These are phyloP conservation scores for Pyrocephalus nanus DNA, from an alignment of 2,797 vertebrate genomes.

Conservation along the genomic window DNA sequence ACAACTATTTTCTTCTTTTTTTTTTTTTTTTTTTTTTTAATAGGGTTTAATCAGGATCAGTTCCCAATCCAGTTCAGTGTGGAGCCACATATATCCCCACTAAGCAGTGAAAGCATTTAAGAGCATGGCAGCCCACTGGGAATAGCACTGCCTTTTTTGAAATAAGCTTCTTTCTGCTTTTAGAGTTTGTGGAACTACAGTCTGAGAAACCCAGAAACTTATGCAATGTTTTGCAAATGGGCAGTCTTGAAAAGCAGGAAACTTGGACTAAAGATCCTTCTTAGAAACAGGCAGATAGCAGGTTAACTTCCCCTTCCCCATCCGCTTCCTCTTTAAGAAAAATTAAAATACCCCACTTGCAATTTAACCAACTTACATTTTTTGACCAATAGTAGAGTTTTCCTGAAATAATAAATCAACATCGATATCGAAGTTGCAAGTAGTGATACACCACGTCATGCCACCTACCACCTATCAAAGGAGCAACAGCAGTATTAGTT, in stretches of 20 bases:
- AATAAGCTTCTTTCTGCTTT: neutral
- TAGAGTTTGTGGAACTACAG: neutral
- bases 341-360: neutral
- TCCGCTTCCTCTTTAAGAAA: neutral
- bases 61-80: neutral
- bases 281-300: neutral
- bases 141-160: neutral
- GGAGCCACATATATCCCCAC: neutral
- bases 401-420: conserved; percentile 98
- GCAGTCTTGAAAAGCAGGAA: neutral
- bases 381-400: conserved; percentile 98
- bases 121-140: neutral
- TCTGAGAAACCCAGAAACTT: neutral
- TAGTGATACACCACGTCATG: conserved; percentile 99
- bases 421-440: conserved; percentile 94
- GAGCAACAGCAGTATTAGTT: neutral
- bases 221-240: neutral
- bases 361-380: conserved; percentile 85
- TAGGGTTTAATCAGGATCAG: conserved; percentile 25
- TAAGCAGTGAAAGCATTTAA: too few species aligned
- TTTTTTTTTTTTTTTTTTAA: neutral
- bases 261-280: neutral
- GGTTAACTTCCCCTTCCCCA: neutral
- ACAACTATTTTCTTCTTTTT: conserved; percentile 3
- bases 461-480: conserved; percentile 91